Conservation (phyloP, 2,797 vertebrate species). For the Phoeniculus purpureus region DNA sequence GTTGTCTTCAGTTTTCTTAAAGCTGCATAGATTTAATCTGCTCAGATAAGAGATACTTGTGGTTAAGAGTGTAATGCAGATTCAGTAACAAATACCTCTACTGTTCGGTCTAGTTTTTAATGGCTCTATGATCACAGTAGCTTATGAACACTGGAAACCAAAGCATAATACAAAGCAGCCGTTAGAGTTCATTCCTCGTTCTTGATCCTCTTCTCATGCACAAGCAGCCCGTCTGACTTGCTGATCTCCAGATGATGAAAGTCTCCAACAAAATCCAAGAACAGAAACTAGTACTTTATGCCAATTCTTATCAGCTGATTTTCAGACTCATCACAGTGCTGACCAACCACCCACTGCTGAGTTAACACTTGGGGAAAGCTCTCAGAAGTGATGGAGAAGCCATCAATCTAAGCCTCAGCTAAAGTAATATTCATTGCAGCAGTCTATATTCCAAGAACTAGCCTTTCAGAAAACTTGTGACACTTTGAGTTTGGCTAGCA, state of each 20-base stretch:
- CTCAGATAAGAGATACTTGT: background rate
- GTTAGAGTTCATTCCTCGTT: background rate
- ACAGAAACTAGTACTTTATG: background rate
- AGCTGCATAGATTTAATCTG: background rate
- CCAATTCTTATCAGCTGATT: background rate
- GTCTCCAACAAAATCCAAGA: background rate
- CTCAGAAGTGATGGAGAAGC: background rate
- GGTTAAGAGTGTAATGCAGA: background rate
- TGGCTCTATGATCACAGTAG: background rate
- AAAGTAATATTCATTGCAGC: background rate
- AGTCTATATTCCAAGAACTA: background rate
- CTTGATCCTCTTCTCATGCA: background rate
- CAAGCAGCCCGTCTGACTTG: background rate
- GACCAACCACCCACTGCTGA: background rate
- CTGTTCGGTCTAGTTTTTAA: conserved; percentile 14
- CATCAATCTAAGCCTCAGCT: background rate
- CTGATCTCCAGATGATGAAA: background rate
- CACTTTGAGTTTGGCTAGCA: background rate
- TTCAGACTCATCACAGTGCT: background rate
- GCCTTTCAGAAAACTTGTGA: background rate
- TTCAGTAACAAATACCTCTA: conserved; percentile 6
- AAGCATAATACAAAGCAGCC: background rate
- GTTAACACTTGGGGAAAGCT: background rate
- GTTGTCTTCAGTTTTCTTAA: background rate
- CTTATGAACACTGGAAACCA: background rate